These are phyloP conservation scores for Petrocephalus microphthalmus DNA, from an alignment of 2,113 vertebrate species.

Conservation along the genomic window DNA sequence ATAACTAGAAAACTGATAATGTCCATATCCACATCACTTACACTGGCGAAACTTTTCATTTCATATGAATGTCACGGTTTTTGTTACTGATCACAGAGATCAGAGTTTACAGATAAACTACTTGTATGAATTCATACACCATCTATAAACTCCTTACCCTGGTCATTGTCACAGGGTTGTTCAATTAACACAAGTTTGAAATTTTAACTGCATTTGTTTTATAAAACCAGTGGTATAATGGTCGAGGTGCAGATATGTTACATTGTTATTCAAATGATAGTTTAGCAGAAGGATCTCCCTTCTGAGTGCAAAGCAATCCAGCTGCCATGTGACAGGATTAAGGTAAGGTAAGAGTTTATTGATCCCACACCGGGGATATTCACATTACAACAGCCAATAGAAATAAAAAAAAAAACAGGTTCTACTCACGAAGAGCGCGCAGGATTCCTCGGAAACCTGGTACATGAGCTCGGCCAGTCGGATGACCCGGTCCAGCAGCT, in stretches of 20 bases:
- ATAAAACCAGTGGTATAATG: neutral
- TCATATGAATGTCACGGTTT: neutral
- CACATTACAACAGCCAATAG: too few relatives aligned
- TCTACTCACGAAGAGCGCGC: slow-evolving; percentile 60
- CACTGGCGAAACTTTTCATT: neutral
- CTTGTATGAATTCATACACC: neutral
- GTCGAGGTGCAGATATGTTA: neutral
- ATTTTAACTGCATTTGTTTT: neutral
- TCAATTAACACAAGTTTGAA: neutral
- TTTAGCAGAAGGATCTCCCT: neutral
- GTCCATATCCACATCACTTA: neutral
- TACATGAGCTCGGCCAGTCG: slow-evolving; percentile 65
- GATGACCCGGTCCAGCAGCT: slow-evolving; percentile 64
- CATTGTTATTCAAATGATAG: neutral
- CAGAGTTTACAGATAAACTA: neutral
- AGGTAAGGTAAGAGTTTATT: too few relatives aligned
- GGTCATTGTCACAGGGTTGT: neutral
- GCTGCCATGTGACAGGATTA: neutral
- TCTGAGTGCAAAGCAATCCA: neutral
- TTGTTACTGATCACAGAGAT: neutral
- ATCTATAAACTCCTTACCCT: neutral
- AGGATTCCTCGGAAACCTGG: slow-evolving; percentile 59
- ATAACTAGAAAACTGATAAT: neutral
- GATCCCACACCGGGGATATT: too few relatives aligned
- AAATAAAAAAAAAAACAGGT: too few relatives aligned